phyloP scores from a whole-genome alignment of 2,888 invertebrate genomes.

The Drosophila rubida region DNA sequence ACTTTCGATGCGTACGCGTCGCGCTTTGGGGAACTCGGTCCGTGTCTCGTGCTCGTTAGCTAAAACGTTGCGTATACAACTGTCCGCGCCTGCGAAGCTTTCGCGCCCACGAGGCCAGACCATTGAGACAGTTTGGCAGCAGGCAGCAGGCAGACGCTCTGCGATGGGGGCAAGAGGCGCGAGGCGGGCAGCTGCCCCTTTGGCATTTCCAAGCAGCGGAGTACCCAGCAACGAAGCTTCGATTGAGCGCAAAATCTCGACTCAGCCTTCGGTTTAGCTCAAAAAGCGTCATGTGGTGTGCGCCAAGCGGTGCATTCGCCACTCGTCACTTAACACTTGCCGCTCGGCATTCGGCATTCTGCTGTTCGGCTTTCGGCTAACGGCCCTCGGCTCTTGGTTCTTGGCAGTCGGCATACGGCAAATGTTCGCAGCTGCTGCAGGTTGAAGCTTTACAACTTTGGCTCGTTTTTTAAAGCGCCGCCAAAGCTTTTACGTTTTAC shows the following conservation, averaged over 20 bases:
- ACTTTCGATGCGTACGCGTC: constrained; percentile 72
- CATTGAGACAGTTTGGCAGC: constrained; percentile 64
- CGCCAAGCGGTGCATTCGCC: constrained; percentile 42
- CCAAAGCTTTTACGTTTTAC: constrained; percentile 61
- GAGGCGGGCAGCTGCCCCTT: constrained; percentile 6
- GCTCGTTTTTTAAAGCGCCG: constrained; percentile 24
- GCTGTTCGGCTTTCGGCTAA: background rate
- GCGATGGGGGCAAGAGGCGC: background rate
- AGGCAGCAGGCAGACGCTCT: constrained; percentile 31
- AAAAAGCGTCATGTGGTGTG: constrained; percentile 66
- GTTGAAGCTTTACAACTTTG: constrained; percentile 44
- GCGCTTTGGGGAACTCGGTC: constrained; percentile 52
- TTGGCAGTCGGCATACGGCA: constrained; percentile 13
- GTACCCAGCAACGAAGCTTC: constrained; percentile 27
- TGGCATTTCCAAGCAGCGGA: constrained; percentile 1
- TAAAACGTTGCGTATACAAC: constrained; percentile 83
- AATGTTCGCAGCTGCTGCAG: constrained; percentile 30
- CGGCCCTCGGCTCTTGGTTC: background rate
- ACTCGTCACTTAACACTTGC: constrained; percentile 14
- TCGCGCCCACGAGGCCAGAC: constrained; percentile 73
- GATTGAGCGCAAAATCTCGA: constrained; percentile 52
- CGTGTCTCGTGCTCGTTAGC: constrained; percentile 76
- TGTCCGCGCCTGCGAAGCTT: constrained; percentile 80
- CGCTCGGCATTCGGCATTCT: constrained; percentile 3
- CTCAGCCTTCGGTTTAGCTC: constrained; percentile 63